Base-by-base conservation (phyloP, 2,888 invertebrate genomes). In the Harpalus rufipes region DNA sequence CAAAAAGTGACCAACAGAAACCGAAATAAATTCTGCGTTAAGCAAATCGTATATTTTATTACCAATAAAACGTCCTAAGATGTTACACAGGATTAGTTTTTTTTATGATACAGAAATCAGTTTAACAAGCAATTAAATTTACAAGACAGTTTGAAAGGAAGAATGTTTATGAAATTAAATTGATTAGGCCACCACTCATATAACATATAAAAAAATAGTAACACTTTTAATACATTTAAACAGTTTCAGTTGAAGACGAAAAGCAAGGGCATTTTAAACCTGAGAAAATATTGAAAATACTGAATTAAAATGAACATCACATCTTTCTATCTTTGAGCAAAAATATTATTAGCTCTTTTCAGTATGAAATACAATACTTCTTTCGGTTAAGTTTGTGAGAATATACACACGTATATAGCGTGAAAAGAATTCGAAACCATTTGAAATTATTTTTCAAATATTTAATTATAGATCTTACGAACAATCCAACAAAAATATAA, bases 21-120 rank as follows among this genome's bases (percentile, higher is more conserved):
- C 41, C 58, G 80, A 72, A 72, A 56, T 32, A 18, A 85, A 58
- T 41, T 58, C 39, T 80, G 56, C 32, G 86, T 87, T 88, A 89
- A 89, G 88, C 89, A 89, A 90, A 89, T 89, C 88, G 88, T 89
- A 89, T 87, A 86, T 87, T 90, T 89, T 89, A 89, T 89, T 90
- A 87, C 87, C 88, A 89, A 89, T 88, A 88, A 89, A 89, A 88
- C 89, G 86, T 81, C 68, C 85, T 80, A 84, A 80, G 85, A 80
- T 80, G 80, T 80, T 85, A 85, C 72, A 85, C 80, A 85, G 78
- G 84, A 65, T 84, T 76, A 84, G 78, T 61, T 84, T 82, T n/a
- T 51, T 61, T 84, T 76, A 84, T 78, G 84, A 84, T 78, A 84
- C 84, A 84, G 84, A 84, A 84, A 84, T 84, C 63, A 84, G 76